Evolutionary conservation across 2,113 vertebrate genomes (phyloP).

Genomic region (Cromileptes altivelis): DNA sequence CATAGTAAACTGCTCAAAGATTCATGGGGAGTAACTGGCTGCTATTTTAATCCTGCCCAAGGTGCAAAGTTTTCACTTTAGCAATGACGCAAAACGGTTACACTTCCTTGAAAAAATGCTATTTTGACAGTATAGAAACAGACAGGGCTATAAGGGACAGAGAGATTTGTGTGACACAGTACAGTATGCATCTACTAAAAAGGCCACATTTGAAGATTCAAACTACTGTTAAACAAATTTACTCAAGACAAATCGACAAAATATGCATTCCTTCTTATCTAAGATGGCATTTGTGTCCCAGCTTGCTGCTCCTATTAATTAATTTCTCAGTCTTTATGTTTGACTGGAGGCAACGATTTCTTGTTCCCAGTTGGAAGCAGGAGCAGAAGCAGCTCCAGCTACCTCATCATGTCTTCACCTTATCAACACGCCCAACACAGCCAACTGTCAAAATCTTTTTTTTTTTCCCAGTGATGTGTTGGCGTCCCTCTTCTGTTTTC

Average conservation of each 20-base stretch:
- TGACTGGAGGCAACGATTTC: neutral
- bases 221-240: neutral
- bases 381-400: neutral
- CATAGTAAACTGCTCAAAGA: neutral
- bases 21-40: neutral
- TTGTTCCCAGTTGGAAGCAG: too few relatives aligned
- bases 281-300: neutral
- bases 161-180: neutral
- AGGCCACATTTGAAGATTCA: neutral
- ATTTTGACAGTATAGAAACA: neutral
- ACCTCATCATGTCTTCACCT: neutral
- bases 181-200: too few relatives aligned
- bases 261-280: too few relatives aligned
- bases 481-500: neutral
- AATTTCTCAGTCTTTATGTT: neutral
- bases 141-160: neutral
- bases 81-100: neutral
- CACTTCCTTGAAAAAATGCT: neutral
- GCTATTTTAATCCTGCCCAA: constrained; percentile 20
- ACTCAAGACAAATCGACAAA: neutral
- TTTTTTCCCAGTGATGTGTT: neutral
- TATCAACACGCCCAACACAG: neutral
- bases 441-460: too few relatives aligned
- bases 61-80: neutral
- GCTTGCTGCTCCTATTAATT: neutral